Conservation (phyloP, 1,140 invertebrate species). For the Limonius californicus region DNA sequence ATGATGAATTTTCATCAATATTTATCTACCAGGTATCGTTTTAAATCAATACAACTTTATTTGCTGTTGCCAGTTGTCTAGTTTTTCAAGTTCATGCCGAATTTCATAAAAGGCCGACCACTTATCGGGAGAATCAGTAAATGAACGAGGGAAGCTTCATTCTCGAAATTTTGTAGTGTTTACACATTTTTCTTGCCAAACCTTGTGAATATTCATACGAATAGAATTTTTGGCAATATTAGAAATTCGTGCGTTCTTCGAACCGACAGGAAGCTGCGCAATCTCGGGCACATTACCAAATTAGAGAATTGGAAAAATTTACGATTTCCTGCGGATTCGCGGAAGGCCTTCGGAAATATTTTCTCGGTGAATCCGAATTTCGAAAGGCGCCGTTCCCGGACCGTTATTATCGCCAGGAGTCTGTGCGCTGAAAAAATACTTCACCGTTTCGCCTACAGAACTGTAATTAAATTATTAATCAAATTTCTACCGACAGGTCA, state of each 20-base stretch:
- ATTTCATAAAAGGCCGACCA: too few species aligned
- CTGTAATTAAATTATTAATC: constrained; percentile 1
- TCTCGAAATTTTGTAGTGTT: too few species aligned
- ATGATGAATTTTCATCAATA: too few species aligned
- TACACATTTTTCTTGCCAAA: too few species aligned
- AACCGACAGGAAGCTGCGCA: neutral
- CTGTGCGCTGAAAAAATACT: neutral
- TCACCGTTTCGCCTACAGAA: neutral
- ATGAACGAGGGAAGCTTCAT: too few species aligned
- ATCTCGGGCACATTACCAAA: neutral
- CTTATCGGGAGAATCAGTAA: too few species aligned
- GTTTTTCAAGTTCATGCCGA: too few species aligned
- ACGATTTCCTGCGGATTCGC: constrained; percentile 1
- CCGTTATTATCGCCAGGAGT: too few species aligned
- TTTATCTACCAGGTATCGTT: too few species aligned
- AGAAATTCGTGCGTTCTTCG: neutral
- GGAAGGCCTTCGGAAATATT: neutral
- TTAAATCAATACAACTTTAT: too few species aligned
- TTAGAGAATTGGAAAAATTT: neutral
- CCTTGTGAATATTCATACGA: neutral
- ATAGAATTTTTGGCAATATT: neutral
- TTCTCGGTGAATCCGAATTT: neutral
- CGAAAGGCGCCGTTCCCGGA: neutral
- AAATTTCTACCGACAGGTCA: neutral
- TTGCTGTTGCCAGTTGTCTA: too few species aligned